A percentile compares a stretch with the other conserved stretches of the same genome.
Conservation (phyloP, 2,113 vertebrate genomes). For the Hepsetus odoe region DNA sequence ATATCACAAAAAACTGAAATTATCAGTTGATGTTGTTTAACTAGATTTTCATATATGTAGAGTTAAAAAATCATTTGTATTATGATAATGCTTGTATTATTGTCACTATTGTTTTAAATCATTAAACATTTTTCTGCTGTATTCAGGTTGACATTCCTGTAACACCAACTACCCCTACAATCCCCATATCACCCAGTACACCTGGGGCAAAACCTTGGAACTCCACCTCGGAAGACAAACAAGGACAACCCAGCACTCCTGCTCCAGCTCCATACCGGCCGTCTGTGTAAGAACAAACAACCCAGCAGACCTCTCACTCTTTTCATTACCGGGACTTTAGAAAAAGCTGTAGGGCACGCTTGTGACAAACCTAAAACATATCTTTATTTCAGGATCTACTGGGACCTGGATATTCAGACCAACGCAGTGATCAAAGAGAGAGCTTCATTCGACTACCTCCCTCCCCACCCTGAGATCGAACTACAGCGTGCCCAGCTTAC, state of each 20-base stretch:
- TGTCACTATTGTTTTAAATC: too few relatives aligned
- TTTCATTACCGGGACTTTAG: not conserved
- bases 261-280: constrained; percentile 78
- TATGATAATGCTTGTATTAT: too few relatives aligned
- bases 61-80: too few relatives aligned
- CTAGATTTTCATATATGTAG: not conserved
- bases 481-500: constrained; percentile 92
- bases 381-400: constrained; percentile 80
- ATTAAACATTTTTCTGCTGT: not conserved
- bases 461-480: constrained; percentile 93
- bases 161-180: constrained; percentile 77
- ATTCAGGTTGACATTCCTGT: constrained; percentile 75
- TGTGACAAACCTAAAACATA: not conserved
- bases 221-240: constrained; percentile 86
- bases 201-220: constrained; percentile 89
- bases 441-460: constrained; percentile 79
- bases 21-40: not conserved
- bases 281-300: constrained; percentile 82
- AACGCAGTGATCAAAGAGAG: constrained; percentile 91
- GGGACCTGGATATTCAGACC: constrained; percentile 96
- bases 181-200: constrained; percentile 87
- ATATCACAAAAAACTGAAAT: not conserved
- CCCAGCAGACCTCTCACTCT: not conserved
- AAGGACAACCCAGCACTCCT: constrained; percentile 61
- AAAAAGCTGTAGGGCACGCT: not conserved